Base-by-base conservation (phyloP, 2,888 invertebrate genomes). In the Ferrisia virgata region DNA sequence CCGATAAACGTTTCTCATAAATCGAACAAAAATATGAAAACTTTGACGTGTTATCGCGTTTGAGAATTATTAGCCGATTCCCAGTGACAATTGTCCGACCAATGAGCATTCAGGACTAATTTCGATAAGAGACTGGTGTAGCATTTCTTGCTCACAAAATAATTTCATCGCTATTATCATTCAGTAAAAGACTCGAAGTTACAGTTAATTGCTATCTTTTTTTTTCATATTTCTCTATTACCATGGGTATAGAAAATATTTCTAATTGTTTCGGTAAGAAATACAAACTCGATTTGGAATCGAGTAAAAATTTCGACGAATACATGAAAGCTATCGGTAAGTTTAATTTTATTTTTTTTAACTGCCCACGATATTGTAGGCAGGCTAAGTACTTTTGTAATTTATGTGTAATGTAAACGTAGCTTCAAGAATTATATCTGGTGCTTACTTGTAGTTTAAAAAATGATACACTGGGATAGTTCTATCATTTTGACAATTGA, bases 311-410 rank as follows among this genome's bases (percentile, higher is more conserved):
- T 88, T 96, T 96, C 89, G 96, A 96, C 87, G 94, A 95, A 85
- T 95, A 94, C 90, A 94, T 96, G 95, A 95, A 95, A 90, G 92
- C 93, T 80, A 89, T 95, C 86, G 95, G 95, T 95, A 88, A 94
- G 94, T 90, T 33, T 43, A 33, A 36, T 33, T 69, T 31, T 15
- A 9, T 18, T 72, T 31, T 72, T 72, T 6, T 58, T 18, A 8
- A 25, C 22, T 64, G 11, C 22, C n/a, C n/a, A n/a, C n/a, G n/a
- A n/a, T n/a, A n/a, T n/a, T n/a, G n/a, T n/a, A n/a, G n/a, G n/a
- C n/a, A n/a, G n/a, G n/a, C n/a, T n/a, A n/a, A n/a, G n/a, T n/a
- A n/a, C 18, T 25, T 64, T 6, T 53, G 18, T 22, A 53, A 4
- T 64, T 64, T 1, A 28, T 25, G 18, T 0, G 3, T 43, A 11